Evolutionary conservation across 2,113 vertebrate genomes (phyloP).

Genomic region (Sinocyclocheilus maitianheensis): DNA sequence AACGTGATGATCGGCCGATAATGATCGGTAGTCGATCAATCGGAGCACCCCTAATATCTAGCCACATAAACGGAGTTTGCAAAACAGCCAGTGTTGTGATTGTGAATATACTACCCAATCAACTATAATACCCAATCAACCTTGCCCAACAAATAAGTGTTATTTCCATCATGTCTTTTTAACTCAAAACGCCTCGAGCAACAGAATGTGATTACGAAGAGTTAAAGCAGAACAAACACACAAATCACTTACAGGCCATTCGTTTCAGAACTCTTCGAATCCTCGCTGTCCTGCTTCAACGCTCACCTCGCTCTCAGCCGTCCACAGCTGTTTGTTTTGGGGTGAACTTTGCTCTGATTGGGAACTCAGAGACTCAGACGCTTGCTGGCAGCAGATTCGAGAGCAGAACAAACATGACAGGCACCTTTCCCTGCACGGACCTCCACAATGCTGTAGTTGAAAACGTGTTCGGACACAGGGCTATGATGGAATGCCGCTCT

Average conservation of each 20-base stretch:
- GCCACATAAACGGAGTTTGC: not conserved
- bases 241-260: slow-evolving; percentile 68
- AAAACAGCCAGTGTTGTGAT: not conserved
- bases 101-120: too few relatives aligned
- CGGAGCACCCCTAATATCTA: too few relatives aligned
- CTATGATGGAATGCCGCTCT: not conserved
- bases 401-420: not conserved
- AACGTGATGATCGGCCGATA: too few relatives aligned
- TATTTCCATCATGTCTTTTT: not conserved
- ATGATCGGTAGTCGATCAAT: too few relatives aligned
- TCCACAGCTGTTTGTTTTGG: slow-evolving; percentile 66
- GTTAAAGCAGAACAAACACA: not conserved
- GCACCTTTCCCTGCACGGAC: not conserved
- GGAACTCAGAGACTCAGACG: slow-evolving; percentile 44
- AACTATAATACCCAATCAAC: not conserved
- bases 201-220: not conserved
- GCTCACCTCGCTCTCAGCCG: not conserved
- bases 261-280: slow-evolving; percentile 69
- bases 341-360: slow-evolving; percentile 75
- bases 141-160: not conserved
- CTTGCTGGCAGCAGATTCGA: not conserved
- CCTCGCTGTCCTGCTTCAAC: slow-evolving; percentile 51
- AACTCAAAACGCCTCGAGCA: not conserved
- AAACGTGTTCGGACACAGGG: not conserved
- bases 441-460: not conserved